Conservation (phyloP, 1,140 invertebrate genomes). For the Drosophila micromelanica region DNA sequence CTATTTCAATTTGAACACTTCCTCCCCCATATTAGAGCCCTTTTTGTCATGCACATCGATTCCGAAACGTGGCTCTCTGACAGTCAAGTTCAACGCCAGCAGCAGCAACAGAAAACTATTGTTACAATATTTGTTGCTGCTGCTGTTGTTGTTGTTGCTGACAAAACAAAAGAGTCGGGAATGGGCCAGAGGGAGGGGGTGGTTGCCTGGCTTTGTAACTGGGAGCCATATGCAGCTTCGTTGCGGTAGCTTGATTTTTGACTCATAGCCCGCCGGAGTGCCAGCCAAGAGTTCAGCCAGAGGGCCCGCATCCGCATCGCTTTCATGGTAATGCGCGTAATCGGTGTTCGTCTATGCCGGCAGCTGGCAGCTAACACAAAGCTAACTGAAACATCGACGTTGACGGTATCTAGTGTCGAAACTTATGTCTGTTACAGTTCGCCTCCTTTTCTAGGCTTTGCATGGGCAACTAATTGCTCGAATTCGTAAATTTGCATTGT, state of each 20-base stretch:
- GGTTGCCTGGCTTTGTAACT: conserved; percentile 7
- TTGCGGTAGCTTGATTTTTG: conserved; percentile 81
- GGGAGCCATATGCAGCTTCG: conserved; percentile 48
- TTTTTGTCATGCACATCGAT: conserved; percentile 79
- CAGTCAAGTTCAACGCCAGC: conserved; percentile 82
- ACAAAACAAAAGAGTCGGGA: conserved; percentile 58
- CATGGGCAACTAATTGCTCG: conserved; percentile 38
- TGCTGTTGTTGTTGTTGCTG: conserved; percentile 30
- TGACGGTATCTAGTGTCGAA: conserved; percentile 56
- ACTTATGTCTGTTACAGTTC: conserved; percentile 74
- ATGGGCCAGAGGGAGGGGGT: background rate
- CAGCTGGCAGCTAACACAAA: conserved; percentile 19
- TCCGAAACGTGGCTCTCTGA: conserved; percentile 66
- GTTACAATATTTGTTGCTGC: conserved; percentile 45
- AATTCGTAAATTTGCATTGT: conserved; percentile 18
- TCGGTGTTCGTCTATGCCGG: conserved; percentile 30
- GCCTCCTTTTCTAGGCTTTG: conserved; percentile 60
- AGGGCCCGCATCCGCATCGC: conserved; percentile 70
- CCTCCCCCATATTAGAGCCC: conserved; percentile 75
- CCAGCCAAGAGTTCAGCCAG: conserved; percentile 49
- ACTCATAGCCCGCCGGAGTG: conserved; percentile 57
- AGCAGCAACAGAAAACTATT: conserved; percentile 55
- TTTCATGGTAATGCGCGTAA: conserved; percentile 60
- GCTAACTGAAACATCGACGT: conserved; percentile 39
- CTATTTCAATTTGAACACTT: conserved; percentile 79